A percentile compares a stretch with the other conserved stretches of the same genome.
phyloP scores from a whole-genome alignment of 2,113 vertebrate species.

The Craseonycteris thonglongyai region DNA sequence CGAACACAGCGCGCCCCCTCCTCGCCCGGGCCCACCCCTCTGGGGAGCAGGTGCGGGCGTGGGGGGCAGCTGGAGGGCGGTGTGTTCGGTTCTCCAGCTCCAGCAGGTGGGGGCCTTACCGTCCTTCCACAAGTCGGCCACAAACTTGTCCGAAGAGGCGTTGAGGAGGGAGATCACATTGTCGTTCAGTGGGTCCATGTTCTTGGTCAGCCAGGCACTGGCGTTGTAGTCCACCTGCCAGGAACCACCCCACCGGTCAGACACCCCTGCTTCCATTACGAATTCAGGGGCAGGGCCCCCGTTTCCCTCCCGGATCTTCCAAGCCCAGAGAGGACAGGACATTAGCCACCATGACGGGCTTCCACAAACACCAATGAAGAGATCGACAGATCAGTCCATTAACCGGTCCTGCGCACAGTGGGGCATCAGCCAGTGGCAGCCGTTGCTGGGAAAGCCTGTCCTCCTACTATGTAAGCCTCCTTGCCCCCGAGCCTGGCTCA shows the following conservation, averaged over 20 bases:
- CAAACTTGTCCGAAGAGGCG: slow-evolving; percentile 91
- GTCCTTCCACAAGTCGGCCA: slow-evolving; percentile 96
- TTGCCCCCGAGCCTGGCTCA: not conserved
- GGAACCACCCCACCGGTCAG: not conserved
- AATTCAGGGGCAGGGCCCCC: not conserved
- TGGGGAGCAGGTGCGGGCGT: not conserved
- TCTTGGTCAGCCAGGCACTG: slow-evolving; percentile 93
- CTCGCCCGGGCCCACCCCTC: not conserved
- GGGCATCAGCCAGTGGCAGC: not conserved
- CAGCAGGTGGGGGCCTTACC: slow-evolving; percentile 74
- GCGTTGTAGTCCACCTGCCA: slow-evolving; percentile 93
- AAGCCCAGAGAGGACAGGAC: not conserved
- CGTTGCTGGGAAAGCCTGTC: not conserved
- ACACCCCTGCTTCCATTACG: not conserved
- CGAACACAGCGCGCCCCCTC: not conserved
- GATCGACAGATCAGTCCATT: not conserved
- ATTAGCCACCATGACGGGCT: not conserved
- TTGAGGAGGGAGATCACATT: slow-evolving; percentile 92
- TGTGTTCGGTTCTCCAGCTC: not conserved
- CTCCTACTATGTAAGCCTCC: not conserved
- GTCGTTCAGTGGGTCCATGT: slow-evolving; percentile 97
- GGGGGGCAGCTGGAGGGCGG: not conserved
- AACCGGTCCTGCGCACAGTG: not conserved
- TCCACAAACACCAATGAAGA: not conserved
- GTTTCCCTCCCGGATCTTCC: not conserved